Conservation (phyloP, 2,113 vertebrate species). For the Lepus europaeus region DNA sequence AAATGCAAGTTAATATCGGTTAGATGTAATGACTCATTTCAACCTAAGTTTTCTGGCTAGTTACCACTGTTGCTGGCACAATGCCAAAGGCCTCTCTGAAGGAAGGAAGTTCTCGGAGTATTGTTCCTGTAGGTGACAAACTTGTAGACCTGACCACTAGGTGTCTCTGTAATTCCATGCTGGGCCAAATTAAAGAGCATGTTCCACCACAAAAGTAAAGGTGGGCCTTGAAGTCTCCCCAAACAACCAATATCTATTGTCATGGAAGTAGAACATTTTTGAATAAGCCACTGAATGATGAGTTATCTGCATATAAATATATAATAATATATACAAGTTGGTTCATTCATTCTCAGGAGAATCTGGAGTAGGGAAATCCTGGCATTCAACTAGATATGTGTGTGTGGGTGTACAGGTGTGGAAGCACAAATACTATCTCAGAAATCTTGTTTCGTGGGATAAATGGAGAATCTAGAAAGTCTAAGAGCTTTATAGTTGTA, state of each 20-base stretch:
- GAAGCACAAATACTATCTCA: background rate
- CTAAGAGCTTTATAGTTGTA: background rate
- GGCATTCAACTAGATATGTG: background rate
- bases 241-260: background rate
- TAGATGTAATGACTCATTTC: background rate
- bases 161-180: slow-evolving; percentile 75
- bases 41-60: background rate
- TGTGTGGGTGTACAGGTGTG: background rate
- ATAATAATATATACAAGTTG: background rate
- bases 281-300: background rate
- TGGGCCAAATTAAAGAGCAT: background rate
- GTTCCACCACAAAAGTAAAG: background rate
- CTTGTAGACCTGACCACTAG: slow-evolving; percentile 68
- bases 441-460: background rate
- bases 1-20: background rate
- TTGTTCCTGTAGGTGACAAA: background rate
- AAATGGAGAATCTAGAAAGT: background rate
- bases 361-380: background rate
- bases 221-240: background rate
- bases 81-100: background rate
- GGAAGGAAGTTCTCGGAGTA: background rate
- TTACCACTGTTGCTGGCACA: background rate
- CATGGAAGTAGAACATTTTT: background rate
- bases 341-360: slow-evolving; percentile 18
- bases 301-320: background rate